These are phyloP conservation scores for Pycnomerus fuliginosus DNA, from an alignment of 2,888 invertebrate species.

Conservation along the genomic window DNA sequence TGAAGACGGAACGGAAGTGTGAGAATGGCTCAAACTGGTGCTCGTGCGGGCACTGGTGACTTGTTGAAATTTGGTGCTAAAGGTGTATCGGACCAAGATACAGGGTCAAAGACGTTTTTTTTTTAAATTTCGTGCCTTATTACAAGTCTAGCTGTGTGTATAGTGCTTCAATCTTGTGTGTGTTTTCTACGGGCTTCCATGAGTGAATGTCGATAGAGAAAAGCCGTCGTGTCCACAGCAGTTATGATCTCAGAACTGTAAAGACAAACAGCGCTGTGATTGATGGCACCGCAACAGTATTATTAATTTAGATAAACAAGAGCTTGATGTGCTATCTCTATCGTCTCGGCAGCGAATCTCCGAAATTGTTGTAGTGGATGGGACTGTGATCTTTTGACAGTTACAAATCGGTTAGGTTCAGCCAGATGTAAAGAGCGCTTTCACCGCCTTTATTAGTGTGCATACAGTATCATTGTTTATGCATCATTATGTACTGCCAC, in stretches of 20 bases:
- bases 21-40: conserved; percentile 55
- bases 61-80: conserved; percentile 34
- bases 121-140: conserved; percentile 19
- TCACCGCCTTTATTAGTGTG: conserved; percentile 28
- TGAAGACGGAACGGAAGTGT: conserved; percentile 87
- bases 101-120: conserved; percentile 27
- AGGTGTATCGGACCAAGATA: conserved; percentile 34
- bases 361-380: conserved; percentile 37
- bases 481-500: conserved; percentile 29
- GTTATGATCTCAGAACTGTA: conserved; percentile 25
- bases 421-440: conserved; percentile 35
- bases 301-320: conserved; percentile 38
- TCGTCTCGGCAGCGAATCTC: conserved; percentile 29
- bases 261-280: conserved; percentile 32
- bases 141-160: no score
- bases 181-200: conserved; percentile 40
- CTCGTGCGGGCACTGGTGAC: conserved; percentile 45
- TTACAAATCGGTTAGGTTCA: conserved; percentile 37
- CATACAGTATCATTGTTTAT: conserved; percentile 30
- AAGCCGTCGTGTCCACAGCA: conserved; percentile 8
- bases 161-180: conserved; percentile 27
- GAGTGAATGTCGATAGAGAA: conserved; percentile 13
- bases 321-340: conserved; percentile 31
- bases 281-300: conserved; percentile 39
- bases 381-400: conserved; percentile 41